Conservation (phyloP, 2,797 vertebrate genomes). For the Brachymystax lenok region DNA sequence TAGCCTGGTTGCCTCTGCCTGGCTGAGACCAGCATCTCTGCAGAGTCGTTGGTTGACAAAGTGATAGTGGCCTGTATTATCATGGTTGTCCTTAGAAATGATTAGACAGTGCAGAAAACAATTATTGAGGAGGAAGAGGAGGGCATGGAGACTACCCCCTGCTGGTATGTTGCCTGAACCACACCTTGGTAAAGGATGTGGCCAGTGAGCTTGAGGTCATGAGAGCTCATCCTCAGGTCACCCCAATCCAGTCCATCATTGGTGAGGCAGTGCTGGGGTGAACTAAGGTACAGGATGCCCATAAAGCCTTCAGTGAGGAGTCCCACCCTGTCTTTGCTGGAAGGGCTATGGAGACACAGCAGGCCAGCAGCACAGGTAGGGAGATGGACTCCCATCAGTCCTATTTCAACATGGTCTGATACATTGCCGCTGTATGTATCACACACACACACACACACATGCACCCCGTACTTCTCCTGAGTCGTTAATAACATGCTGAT, state of each 20-base stretch:
- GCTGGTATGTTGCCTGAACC: neutral
- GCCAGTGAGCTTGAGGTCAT: neutral
- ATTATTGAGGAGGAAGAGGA: too few species aligned
- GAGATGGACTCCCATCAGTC: neutral
- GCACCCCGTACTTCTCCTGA: conserved; percentile 39
- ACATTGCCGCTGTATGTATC: conserved; percentile 82
- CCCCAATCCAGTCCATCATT: too few species aligned
- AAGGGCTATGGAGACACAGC: too few species aligned
- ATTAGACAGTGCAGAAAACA: too few species aligned
- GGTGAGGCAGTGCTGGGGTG: neutral
- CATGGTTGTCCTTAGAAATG: too few species aligned
- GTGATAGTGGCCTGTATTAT: too few species aligned
- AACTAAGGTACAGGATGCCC: neutral
- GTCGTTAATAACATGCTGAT: conserved; percentile 71
- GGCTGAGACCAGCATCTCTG: too few species aligned
- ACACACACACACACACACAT: neutral
- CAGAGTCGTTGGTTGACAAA: too few species aligned
- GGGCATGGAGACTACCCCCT: neutral
- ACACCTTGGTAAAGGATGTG: neutral
- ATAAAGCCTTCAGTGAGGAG: neutral
- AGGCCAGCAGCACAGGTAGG: too few species aligned
- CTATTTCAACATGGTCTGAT: neutral
- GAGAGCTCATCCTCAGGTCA: neutral
- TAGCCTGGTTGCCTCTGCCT: too few species aligned
- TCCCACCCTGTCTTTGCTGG: too few species aligned